Conservation (phyloP, 2,888 invertebrate species). For the Petrophora chlorosata region DNA sequence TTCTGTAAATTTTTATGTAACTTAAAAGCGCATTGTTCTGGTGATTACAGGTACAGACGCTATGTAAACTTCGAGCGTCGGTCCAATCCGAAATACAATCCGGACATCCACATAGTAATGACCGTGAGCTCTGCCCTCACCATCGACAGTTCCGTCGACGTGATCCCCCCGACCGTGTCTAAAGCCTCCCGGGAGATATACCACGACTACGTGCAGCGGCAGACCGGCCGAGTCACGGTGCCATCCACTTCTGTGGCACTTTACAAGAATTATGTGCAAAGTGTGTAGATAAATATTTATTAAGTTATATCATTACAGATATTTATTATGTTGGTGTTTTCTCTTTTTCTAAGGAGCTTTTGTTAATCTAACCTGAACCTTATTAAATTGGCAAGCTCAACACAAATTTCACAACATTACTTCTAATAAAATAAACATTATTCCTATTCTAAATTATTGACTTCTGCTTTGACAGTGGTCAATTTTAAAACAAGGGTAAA, state of each 20-base stretch:
- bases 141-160: slow-evolving; percentile 85
- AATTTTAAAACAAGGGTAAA: no score
- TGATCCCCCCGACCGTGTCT: slow-evolving; percentile 87
- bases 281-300: no score
- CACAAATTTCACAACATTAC: no score
- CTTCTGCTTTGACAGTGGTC: no score
- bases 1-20: neutral
- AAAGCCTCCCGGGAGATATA: slow-evolving; percentile 87
- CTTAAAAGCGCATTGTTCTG: neutral
- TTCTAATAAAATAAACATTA: no score
- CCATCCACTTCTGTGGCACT: slow-evolving; percentile 49
- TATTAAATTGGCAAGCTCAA: no score
- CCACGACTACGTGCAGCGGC: slow-evolving; percentile 85
- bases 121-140: slow-evolving; percentile 86
- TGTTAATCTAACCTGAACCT: no score
- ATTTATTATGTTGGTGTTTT: neutral
- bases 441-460: no score
- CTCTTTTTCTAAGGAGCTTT: no score
- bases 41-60: slow-evolving; percentile 75
- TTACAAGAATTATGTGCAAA: slow-evolving; percentile 65
- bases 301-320: no score
- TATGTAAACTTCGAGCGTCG: slow-evolving; percentile 86
- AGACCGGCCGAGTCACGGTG: slow-evolving; percentile 77
- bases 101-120: slow-evolving; percentile 80
- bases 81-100: slow-evolving; percentile 80